Evolutionary conservation across 1,140 invertebrate species (phyloP), one percentile per base, ranked within the genome.

Genomic region (Thereuonema tuberculata): DNA sequence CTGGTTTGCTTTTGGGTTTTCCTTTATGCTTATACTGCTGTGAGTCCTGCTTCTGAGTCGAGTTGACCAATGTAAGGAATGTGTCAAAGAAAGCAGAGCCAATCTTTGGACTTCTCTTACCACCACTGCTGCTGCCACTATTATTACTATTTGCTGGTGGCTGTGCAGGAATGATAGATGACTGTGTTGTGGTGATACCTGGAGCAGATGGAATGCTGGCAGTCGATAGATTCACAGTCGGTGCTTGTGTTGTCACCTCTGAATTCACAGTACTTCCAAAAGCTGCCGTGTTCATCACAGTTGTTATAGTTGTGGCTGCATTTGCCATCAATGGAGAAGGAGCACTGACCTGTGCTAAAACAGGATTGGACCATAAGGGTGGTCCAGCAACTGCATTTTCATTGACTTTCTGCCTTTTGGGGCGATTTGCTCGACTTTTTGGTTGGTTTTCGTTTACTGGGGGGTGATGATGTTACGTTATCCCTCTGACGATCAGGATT

Each of bases 301-400:
- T 80, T 12, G 81, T 85, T 48, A 85, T 84, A 14, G 84, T 84
- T 1, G 84, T 84, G 1, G 84, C 83, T 1, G 83, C 83, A 62
- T 80, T 80, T 1, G 83, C 83, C 48, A 86, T 83, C n/a, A 87
- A 70, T 1, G 82, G 81, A 69, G 79, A 82, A 0, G 81, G 80
- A 65, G 82, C 82, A 64, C 79, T 79, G 5, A 82, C 81, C 61
- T 81, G 72, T 17, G 81, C 76, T n/a, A 83, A 67, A 25, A 80
- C 61, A 55, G 79, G 67, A 55, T 58, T 52, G 21, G 61, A 52
- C 20, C 56, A 53, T 23, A 59, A 52, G n/a, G 60, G 57, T 24
- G 61, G 57, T 48, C 61, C 62, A 21, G 47, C 21, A 15, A 25
- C n/a, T 3, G 61, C 15, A 15, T 60, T 61, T 46, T 65, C 64